Conservation (phyloP, 1,140 invertebrate species). For the Propsilocerus akamusi region DNA sequence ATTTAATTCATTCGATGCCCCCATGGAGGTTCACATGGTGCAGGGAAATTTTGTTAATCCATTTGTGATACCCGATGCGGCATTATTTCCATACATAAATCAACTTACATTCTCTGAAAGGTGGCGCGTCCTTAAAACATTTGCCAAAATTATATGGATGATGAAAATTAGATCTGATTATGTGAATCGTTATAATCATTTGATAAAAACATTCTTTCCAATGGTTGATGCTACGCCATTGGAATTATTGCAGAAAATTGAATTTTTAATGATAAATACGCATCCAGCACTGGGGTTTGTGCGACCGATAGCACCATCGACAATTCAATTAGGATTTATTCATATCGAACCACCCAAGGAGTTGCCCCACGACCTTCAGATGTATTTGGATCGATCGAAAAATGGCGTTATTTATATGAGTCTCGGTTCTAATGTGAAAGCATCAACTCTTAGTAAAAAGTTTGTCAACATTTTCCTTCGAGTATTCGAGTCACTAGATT, state of each 20-base stretch:
- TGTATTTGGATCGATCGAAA: constrained; percentile 31
- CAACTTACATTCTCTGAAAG: background rate
- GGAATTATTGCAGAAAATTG: background rate
- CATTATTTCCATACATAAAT: background rate
- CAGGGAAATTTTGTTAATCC: background rate
- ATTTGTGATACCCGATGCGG: background rate
- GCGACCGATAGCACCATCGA: background rate
- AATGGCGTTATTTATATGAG: constrained; percentile 35
- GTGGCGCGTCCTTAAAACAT: background rate
- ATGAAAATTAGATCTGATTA: background rate
- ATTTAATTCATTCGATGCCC: background rate
- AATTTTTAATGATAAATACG: background rate
- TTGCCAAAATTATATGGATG: background rate
- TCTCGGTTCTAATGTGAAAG: constrained; percentile 27
- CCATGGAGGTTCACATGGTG: background rate
- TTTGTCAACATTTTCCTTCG: constrained; percentile 27
- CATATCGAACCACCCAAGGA: background rate
- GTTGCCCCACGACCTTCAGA: constrained; percentile 27
- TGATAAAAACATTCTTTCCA: background rate
- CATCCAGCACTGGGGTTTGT: background rate
- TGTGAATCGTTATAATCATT: background rate
- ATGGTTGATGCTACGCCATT: background rate
- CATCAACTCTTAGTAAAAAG: constrained; percentile 19
- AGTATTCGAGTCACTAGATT: constrained; percentile 27
- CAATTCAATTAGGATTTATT: background rate